phyloP scores from a whole-genome alignment of 2,113 vertebrate genomes.

The Canis aureus region DNA sequence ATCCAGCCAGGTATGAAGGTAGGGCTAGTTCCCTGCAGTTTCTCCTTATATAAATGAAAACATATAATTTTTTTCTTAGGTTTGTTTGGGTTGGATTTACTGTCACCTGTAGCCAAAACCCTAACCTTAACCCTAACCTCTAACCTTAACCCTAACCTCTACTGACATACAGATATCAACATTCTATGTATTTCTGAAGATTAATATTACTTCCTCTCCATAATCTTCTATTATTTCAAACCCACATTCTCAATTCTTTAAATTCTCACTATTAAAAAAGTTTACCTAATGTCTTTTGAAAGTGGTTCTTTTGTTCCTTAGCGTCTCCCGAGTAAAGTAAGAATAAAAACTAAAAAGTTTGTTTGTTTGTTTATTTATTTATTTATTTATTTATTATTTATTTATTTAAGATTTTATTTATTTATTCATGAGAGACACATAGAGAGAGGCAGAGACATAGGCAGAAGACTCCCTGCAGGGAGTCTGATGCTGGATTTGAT shows the following conservation, averaged over 20 bases:
- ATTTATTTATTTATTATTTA: too few species aligned
- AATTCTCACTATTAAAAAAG: constrained; percentile 4
- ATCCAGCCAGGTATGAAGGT: not conserved
- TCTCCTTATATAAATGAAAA: not conserved
- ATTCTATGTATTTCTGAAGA: constrained; percentile 31
- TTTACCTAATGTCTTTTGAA: not conserved
- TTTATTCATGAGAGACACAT: too few species aligned
- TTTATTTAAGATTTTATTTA: too few species aligned
- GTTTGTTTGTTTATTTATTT: too few species aligned
- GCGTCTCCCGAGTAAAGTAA: not conserved
- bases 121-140: too few species aligned
- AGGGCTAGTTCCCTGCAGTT: not conserved
- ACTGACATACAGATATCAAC: not conserved
- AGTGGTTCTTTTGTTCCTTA: not conserved
- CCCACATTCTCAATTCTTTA: not conserved
- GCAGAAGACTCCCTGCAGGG: too few species aligned
- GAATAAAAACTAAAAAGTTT: not conserved
- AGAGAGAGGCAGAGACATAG: too few species aligned
- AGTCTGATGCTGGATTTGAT: too few species aligned
- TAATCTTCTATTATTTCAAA: constrained; percentile 38
- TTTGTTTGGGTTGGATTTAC: not conserved
- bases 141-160: not conserved
- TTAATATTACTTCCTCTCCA: not conserved
- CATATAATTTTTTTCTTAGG: not conserved
- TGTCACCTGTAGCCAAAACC: not conserved